Percentiles rank a stretch among this genome's conserved stretches.
Conservation (phyloP, 1,140 invertebrate genomes). For the Belonocnema kinseyi region DNA sequence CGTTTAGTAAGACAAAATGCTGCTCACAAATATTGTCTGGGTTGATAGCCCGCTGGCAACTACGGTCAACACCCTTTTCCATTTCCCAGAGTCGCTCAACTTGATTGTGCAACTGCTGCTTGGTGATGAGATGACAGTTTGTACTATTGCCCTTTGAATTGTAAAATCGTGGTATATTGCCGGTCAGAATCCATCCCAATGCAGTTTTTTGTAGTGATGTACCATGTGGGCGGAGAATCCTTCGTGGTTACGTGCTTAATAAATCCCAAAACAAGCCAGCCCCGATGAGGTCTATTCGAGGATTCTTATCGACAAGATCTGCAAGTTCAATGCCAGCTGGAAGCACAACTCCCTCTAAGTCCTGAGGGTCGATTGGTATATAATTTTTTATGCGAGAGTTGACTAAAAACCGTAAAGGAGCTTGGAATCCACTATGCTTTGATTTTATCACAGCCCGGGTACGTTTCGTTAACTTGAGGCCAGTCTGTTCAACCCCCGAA, state of each 20-base stretch:
- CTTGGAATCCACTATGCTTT: background rate
- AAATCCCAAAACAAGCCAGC: slow-evolving; percentile 26
- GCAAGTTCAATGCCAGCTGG: no score
- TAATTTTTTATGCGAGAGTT: no score
- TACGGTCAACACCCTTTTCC: background rate
- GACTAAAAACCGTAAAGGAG: no score
- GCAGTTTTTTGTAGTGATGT: no score
- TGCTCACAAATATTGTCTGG: no score
- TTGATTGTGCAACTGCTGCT: no score
- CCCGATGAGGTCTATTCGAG: slow-evolving; percentile 32
- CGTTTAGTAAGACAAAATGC: background rate
- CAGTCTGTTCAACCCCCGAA: no score
- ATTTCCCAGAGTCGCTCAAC: slow-evolving; percentile 28
- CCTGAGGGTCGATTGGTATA: no score
- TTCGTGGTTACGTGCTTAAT: slow-evolving; percentile 19
- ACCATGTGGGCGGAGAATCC: background rate
- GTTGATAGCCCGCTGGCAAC: no score
- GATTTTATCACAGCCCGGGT: background rate
- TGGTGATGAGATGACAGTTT: background rate
- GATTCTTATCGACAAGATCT: background rate
- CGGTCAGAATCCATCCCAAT: no score
- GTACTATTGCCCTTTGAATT: no score
- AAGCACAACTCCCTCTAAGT: slow-evolving; percentile 9
- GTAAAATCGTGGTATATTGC: background rate
- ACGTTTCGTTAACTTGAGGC: no score